Conservation (phyloP, 2,113 vertebrate genomes). For the Rhinolophus sinicus region DNA sequence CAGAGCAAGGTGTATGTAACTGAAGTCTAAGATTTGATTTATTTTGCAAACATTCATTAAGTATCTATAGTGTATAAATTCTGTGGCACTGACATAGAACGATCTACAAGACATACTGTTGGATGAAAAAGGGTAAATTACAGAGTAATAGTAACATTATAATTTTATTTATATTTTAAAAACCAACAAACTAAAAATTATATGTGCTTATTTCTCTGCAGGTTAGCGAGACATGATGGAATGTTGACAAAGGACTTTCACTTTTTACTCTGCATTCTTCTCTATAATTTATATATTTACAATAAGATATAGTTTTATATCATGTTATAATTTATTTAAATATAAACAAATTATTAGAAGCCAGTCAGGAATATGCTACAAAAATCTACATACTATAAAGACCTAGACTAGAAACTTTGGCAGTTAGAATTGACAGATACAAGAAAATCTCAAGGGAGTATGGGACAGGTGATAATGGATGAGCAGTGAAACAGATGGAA, state of each 20-base stretch:
- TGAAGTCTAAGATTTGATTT: conserved; percentile 2
- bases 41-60: conserved; percentile 38
- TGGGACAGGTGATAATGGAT: not conserved
- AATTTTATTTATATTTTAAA: conserved; percentile 22
- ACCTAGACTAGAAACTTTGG: not conserved
- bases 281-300: not conserved
- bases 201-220: not conserved
- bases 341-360: not conserved
- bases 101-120: not conserved
- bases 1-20: not conserved
- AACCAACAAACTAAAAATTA: not conserved
- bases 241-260: not conserved
- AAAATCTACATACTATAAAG: not conserved
- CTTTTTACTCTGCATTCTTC: not conserved
- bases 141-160: not conserved
- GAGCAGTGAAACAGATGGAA: not conserved
- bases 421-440: not conserved
- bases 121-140: not conserved
- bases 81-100: not conserved
- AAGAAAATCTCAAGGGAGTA: conserved; percentile 1
- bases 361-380: not conserved
- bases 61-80: not conserved
- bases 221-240: not conserved
- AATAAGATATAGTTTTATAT: not conserved
- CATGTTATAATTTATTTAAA: not conserved